Evolutionary conservation across 2,888 invertebrate species (phyloP).

Genomic region (Allolobophora icterica): DNA sequence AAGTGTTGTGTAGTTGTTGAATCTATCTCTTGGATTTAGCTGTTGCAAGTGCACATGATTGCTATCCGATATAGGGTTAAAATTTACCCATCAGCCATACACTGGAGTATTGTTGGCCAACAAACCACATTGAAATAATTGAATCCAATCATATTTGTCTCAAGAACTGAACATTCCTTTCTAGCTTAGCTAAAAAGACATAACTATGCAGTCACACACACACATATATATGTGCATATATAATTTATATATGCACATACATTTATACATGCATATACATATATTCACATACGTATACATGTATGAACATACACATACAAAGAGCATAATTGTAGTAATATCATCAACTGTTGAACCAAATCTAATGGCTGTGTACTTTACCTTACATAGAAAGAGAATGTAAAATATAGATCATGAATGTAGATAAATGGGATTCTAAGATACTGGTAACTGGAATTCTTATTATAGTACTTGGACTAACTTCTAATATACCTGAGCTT

Average conservation of each 20-base stretch:
- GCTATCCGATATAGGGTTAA: background rate
- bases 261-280: background rate
- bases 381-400: too few relatives aligned
- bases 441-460: background rate
- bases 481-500: background rate
- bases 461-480: background rate
- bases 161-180: background rate
- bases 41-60: background rate
- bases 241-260: background rate
- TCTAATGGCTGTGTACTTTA: too few relatives aligned
- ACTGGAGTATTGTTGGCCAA: background rate
- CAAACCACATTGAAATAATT: background rate
- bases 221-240: background rate
- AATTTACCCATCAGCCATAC: background rate
- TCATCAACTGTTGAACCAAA: too few relatives aligned
- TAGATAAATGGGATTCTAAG: too few relatives aligned
- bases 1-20: background rate
- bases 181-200: background rate
- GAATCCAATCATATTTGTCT: background rate
- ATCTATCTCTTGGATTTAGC: background rate
- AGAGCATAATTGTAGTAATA: too few relatives aligned
- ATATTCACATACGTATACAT: too few relatives aligned
- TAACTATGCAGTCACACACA: background rate
- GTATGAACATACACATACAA: too few relatives aligned
- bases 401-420: too few relatives aligned